Conservation (phyloP, 92 coral and sea anemone genomes). For the Anthopleura xanthogrammica region DNA sequence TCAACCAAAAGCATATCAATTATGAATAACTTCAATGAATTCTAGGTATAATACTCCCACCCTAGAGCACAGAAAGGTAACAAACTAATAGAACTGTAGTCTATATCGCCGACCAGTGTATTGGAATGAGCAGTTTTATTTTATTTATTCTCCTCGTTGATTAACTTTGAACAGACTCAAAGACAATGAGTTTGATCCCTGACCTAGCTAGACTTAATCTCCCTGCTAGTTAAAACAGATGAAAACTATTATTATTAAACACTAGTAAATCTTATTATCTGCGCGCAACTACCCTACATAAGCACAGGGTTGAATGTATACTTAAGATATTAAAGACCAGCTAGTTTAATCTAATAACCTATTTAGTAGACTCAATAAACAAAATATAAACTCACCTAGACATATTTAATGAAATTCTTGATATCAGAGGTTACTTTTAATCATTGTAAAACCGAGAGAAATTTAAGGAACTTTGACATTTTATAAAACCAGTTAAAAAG, state of each 20-base stretch:
- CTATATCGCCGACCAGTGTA: neutral
- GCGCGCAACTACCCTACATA: neutral
- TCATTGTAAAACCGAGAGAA: neutral
- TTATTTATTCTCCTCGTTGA: neutral
- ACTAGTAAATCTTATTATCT: neutral
- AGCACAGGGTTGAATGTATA: neutral
- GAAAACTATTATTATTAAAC: neutral
- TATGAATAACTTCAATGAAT: neutral
- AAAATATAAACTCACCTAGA: neutral
- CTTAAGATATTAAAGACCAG: neutral
- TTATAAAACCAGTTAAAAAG: neutral
- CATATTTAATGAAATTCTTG: neutral
- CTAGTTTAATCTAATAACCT: neutral
- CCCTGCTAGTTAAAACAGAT: neutral
- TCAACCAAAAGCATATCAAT: neutral
- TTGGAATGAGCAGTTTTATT: slow-evolving; percentile 12
- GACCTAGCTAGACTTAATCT: slow-evolving; percentile 1
- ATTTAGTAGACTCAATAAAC: neutral
- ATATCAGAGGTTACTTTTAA: neutral
- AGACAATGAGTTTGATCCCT: slow-evolving; percentile 20
- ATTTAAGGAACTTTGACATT: neutral
- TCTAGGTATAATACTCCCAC: neutral
- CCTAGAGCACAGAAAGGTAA: neutral
- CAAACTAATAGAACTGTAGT: neutral
- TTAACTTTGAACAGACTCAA: neutral